Base-by-base conservation (phyloP, 2,888 invertebrate species). In the Mesorhabditis sp. region DNA sequence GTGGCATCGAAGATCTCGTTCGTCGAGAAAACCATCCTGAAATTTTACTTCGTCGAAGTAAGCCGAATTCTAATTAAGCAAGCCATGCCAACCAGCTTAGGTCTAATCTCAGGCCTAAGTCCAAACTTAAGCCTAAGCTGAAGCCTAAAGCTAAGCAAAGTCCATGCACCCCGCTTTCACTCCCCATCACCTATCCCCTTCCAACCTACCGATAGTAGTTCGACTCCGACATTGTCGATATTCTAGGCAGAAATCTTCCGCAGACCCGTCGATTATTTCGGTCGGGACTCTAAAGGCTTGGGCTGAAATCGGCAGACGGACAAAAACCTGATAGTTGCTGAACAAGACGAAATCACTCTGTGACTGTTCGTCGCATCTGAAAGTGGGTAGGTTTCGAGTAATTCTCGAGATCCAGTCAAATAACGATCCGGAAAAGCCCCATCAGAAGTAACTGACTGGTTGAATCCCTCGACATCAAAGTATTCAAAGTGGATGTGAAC, bases 321-420 rank as follows among this genome's bases (percentile, higher is more conserved):
- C 28, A 28, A 28, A 28, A 28, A 28, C 28, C 28, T 92, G 91
- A 86, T 92, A 94, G 89, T 96, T 97, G 65, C 95, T 95, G 88
- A 97, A 94, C 87, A 95, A 93, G 68, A 97, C 92, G 87, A 92
- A 95, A 87, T 97, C 97, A 85, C 95, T 95, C 63, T 93, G 93
- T 3, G 94, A 92, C 65, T 91, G 90, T 71, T 92, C 92, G 83
- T 93, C 92, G 86, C 96, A 97, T 77, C 95, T 96, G 89, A 44
- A 74, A 67, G 61, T 13, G n/a, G n/a, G 3, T 41, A 28, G 10
- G 1, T 63, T 2, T 13, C 45, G 10, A 58, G 6, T n/a, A 10
- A 13, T 43, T 43, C n/a, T 28, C 50, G n/a, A 15, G 45, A n/a
- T 64, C 10, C n/a, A 78, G 80, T 50, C 28, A 28, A 28, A 28